Evolutionary conservation across 2,797 vertebrate genomes (phyloP), one percentile per base, ranked within the genome.

Genomic region (Remorina albescens): DNA sequence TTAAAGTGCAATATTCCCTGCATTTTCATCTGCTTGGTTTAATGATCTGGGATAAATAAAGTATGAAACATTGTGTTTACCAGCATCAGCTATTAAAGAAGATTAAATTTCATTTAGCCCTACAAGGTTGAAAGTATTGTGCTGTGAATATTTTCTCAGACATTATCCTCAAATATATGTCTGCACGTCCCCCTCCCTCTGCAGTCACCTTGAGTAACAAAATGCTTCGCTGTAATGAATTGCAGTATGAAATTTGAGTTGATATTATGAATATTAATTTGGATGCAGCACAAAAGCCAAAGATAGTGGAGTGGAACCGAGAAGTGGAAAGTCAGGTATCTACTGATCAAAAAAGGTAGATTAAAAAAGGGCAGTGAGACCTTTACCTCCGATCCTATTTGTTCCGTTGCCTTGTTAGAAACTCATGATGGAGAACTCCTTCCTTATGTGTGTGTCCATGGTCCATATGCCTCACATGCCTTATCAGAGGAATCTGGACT

Each of bases 181-280:
- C 76, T 47, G 34, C 51, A 42, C 5, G 3, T 71, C 19, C 11
- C 26, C 64, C 54, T 59, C 53, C 64, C 51, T 72, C 71, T 9
- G 67, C 81, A 82, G 76, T 90, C 72, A 88, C 87, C 85, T 88
- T 91, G 89, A 82, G 65, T 66, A 76, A 71, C 58, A 80, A 61
- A 81, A 81, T 34, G 55, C 75, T 62, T 1, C 46, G 12, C 9
- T 73, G 47, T 91, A 87, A 86, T 84, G 74, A 87, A 81, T 77
- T 73, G 74, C 74, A 30, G 66, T 72, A 62, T 82, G 76, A 81
- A 86, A 85, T 85, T 54, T 63, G 62, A 83, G 78, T 68, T 68
- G 74, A 81, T 82, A 81, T 83, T 86, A 85, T 89, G 85, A 88
- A 92, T 90, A 89, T 88, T 84, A 88, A 93, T 88, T 74, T 28